Evolutionary conservation across 1,140 invertebrate genomes (phyloP), one percentile per base, ranked within the genome.

Genomic region (Drosophila takahashii): DNA sequence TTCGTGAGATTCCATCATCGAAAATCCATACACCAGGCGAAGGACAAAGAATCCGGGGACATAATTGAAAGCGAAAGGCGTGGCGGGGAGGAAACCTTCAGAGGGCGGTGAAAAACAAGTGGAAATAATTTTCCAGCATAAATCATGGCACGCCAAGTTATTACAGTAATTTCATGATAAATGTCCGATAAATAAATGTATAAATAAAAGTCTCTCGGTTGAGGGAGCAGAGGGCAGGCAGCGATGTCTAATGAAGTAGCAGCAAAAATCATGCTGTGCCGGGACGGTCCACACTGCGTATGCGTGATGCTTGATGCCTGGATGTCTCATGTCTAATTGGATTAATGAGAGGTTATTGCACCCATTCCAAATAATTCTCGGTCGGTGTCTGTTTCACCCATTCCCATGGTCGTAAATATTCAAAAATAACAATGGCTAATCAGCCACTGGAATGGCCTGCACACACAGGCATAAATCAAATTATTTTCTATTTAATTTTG

Each of bases 401-500:
- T 10, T 32, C 13, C 9, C 5, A 4, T 10, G 44, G 32, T 34
- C 29, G 39, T 58, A 57, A 76, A 76, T 76, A 66, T 66, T 76
- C 72, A 66, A 58, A 70, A 57, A 70, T 41, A 70, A 70, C 65
- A 57, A 71, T 48, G 34, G 64, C 36, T 52, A 76, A 66, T 66
- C 72, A 65, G 70, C 34, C 27, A 53, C 37, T 36, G 45, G 15
- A 61, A 61, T 15, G 59, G 36, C 11, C 10, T 39, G 42, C 54
- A 51, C 54, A 51, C 56, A 62, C 57, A 67, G 32, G 56, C 75
- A 81, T 83, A 83, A 77, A 79, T 81, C 80, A 81, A 79, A 83
- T 79, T 60, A 73, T 81, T 79, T 78, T 79, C 56, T 79, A 83
- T 83, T 81, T 83, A 79, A 75, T 75, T 83, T 83, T 37, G 41